Evolutionary conservation across 2,888 invertebrate species (phyloP).

Genomic region (Poecilus cupreus): DNA sequence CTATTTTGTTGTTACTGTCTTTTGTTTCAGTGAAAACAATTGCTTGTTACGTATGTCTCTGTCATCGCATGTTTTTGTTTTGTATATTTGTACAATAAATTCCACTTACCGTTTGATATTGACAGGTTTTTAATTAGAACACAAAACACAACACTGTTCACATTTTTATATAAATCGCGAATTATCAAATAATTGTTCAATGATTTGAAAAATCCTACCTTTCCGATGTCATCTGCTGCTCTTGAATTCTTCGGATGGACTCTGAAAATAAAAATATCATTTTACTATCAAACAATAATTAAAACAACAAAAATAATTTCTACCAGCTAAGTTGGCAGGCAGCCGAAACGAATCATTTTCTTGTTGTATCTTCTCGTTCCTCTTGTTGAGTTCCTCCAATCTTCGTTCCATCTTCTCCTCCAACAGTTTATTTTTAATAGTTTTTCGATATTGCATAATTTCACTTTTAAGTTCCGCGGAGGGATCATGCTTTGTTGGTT

Average conservation of each 20-base stretch:
- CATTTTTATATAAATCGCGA: not conserved
- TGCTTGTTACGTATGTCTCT: slow-evolving; percentile 27
- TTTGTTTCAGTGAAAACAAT: slow-evolving; percentile 41
- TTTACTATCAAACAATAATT: not conserved
- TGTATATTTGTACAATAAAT: not conserved
- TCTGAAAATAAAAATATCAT: slow-evolving; percentile 27
- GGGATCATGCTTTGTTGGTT: slow-evolving; percentile 9
- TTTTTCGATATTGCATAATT: slow-evolving; percentile 45
- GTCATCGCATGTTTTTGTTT: slow-evolving; percentile 2
- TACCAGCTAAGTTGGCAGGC: slow-evolving; percentile 1
- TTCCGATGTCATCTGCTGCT: not conserved
- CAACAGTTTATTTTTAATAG: slow-evolving; percentile 31
- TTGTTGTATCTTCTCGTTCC: not conserved
- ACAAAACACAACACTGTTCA: not conserved
- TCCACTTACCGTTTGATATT: slow-evolving; percentile 5
- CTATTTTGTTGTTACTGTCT: slow-evolving; percentile 27
- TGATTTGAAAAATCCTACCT: slow-evolving; percentile 33
- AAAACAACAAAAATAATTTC: not conserved
- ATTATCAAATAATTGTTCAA: not conserved
- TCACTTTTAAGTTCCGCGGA: slow-evolving; percentile 40
- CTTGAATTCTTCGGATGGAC: not conserved
- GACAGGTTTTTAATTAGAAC: not conserved
- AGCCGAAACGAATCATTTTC: not conserved
- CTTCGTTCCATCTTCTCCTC: slow-evolving; percentile 49
- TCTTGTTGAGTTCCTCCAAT: not conserved